A percentile compares a stretch with the other conserved stretches of the same genome.
Conservation (phyloP, 2,888 invertebrate species). For the Craniophora ligustri region DNA sequence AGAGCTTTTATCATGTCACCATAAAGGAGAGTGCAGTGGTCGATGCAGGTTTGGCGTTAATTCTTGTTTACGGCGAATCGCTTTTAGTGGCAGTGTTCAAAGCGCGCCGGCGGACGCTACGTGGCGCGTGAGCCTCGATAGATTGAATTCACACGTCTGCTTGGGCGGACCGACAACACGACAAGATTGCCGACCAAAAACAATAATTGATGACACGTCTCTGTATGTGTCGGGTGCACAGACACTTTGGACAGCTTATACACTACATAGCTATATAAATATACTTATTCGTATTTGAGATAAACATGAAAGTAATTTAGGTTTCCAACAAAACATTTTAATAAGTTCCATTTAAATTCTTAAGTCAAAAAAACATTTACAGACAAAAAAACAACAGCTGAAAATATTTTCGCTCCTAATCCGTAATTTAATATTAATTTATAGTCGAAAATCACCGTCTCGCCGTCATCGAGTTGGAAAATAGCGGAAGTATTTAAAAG, state of each 20-base stretch:
- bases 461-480: conserved; percentile 85
- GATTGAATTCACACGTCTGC: conserved; percentile 64
- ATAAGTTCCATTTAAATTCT: conserved; percentile 5
- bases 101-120: conserved; percentile 52
- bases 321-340: neutral
- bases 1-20: conserved; percentile 81
- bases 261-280: neutral
- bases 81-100: conserved; percentile 83
- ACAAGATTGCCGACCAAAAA: conserved; percentile 31
- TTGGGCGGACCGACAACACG: conserved; percentile 19
- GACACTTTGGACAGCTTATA: neutral
- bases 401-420: conserved; percentile 74
- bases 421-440: conserved; percentile 85
- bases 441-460: conserved; percentile 82
- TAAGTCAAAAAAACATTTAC: conserved; percentile 24
- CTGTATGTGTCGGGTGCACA: neutral
- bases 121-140: conserved; percentile 65
- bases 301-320: too few relatives aligned
- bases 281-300: neutral
- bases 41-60: conserved; percentile 84
- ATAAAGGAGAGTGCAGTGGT: conserved; percentile 85
- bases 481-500: conserved; percentile 88
- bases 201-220: conserved; percentile 21
- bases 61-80: conserved; percentile 86
- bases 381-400: conserved; percentile 58